Evolutionary conservation across 23 tunicate species (phyloP), one percentile per base, ranked within the genome.

Genomic region (Ciona savignyi): DNA sequence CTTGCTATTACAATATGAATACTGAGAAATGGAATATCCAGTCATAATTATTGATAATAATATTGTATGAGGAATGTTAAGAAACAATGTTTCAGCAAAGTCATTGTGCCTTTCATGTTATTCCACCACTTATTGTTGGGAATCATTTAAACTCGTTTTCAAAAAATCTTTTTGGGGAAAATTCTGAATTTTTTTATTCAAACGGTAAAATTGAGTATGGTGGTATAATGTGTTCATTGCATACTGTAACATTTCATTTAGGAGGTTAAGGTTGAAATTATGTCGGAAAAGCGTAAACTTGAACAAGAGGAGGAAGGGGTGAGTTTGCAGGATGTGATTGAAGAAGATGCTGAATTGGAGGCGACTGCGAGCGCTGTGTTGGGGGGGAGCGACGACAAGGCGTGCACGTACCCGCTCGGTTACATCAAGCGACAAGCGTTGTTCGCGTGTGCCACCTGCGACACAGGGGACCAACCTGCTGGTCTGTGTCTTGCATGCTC

Each of bases 401-500:
- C 71, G 20, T 95, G 99, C 70, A 80, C 93, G 25, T 95, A 78
- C 34, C 48, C 74, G 9, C 65, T 80, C 31, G 99, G 99, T 6
- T 95, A 88, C 63, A 77, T 88, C n/a, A 62, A 60, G n/a, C 71
- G 99, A 22, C 99, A 95, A 77, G 96, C 99, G 2, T 23, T 95
- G 31, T 95, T 76, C 73, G 88, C 99, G 4, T 95, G 99, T 49
- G 34, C 51, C 34, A 81, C 93, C 62, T 95, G 99, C 51, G 61
- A 60, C 30, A 73, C 70, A 1, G n/a, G 67, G 6, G 78, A 80
- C 22, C 75, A 72, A 25, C 79, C 76, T 1, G 99, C 96, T 0
- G 99, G 96, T 2, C 60, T 95, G 19, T 95, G 99, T 48, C 63
- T 88, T 24, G 99, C 99, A 20, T 95, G 99, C 64, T 84, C 93